Percentiles rank a stretch among this genome's conserved stretches.
Evolutionary conservation across 2,797 vertebrate species (phyloP).

Genomic region (Argentina silus): DNA sequence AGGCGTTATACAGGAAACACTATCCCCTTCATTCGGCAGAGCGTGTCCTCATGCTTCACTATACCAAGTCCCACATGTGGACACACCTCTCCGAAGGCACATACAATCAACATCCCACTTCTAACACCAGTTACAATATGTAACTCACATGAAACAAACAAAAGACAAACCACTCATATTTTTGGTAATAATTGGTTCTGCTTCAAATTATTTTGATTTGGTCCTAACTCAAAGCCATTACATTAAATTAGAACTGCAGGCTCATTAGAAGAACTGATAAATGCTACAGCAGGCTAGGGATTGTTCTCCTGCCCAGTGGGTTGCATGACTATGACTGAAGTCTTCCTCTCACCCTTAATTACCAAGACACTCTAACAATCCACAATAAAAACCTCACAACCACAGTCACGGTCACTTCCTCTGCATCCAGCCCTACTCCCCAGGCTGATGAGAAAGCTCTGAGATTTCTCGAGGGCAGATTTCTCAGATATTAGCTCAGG

Average conservation of each 20-base stretch:
- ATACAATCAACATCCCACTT: neutral
- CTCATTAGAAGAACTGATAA: conserved; percentile 42
- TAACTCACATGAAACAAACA: conserved; percentile 24
- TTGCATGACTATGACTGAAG: conserved; percentile 36
- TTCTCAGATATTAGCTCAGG: conserved; percentile 77
- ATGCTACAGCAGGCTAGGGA: conserved; percentile 26
- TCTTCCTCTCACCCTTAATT: conserved; percentile 53
- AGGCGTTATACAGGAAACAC: too few relatives aligned
- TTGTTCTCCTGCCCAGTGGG: conserved; percentile 18
- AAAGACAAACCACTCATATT: conserved; percentile 25
- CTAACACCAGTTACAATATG: too few relatives aligned
- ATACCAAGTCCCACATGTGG: too few relatives aligned
- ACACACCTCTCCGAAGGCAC: too few relatives aligned
- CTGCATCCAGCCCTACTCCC: conserved; percentile 17
- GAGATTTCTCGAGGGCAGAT: conserved; percentile 57
- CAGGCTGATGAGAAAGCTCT: conserved; percentile 51
- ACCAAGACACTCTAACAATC: conserved; percentile 53
- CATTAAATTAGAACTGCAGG: conserved; percentile 39
- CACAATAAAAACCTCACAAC: conserved; percentile 53
- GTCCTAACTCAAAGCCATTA: conserved; percentile 45
- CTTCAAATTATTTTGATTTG: conserved; percentile 41
- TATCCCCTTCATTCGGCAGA: too few relatives aligned
- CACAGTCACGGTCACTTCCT: conserved; percentile 31
- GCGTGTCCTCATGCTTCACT: neutral
- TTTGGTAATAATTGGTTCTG: conserved; percentile 31